Evolutionary conservation across 2,888 invertebrate genomes (phyloP), one percentile per base, ranked within the genome.

Genomic region (Chrysolina americana): DNA sequence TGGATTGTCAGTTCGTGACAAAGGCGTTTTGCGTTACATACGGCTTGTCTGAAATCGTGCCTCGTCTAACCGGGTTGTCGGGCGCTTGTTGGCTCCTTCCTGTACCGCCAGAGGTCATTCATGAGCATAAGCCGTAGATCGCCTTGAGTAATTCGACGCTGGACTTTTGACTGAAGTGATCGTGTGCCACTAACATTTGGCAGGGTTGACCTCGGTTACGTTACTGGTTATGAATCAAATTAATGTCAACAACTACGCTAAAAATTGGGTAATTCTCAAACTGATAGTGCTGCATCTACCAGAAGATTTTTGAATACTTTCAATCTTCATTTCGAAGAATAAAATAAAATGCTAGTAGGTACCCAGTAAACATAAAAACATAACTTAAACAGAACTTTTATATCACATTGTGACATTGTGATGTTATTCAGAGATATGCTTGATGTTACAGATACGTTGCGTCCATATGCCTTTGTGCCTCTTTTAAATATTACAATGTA

Each of bases 1-100:
- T 85, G 83, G 84, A 85, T 85, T 82, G 82, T 78, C 74, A 76
- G 78, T 70, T 82, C 82, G 82, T 82, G 81, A 81, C 78, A 77
- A 75, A 80, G 79, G 81, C 81, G 80, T 79, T 81, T 82, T 79
- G 76, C 65, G 65, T 75, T 59, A 28, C 47, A 65, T 73, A 65
- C 69, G 41, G 53, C 21, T 65, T 66, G 70, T 77, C 77, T 73
- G 70, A 69, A 71, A 75, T 78, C 79, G 79, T 83, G 82, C 75
- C 76, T 74, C 74, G 77, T 75, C 75, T 79, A 78, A 77, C 78
- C 78, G 73, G 75, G 77, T 77, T 68, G 74, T 71, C 59, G 62
- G 70, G 70, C 72, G 65, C 73, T 73, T n/a, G 59, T n/a, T 50
- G 68, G 68, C 72, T 63, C 74, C 66, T 77, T 72, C 74, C 72